Evolutionary conservation across 1,140 invertebrate genomes (phyloP), one percentile per base, ranked within the genome.

Genomic region (Acromyrmex echinatior): DNA sequence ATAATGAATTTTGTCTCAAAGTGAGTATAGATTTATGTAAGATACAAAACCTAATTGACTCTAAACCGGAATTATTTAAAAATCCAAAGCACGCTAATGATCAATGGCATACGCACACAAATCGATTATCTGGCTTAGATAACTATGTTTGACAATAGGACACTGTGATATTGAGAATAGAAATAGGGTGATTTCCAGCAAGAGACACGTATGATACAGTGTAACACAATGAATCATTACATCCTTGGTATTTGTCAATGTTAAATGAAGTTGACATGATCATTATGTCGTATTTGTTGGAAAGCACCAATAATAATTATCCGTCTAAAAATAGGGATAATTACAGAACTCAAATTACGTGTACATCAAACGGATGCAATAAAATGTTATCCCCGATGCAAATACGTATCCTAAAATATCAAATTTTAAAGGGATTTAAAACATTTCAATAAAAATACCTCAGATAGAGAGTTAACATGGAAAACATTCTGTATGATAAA

Each of bases 21-120:
- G 92, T 95, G 28, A 95, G 94, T 66, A 94, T 95, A 53, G 94
- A 95, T 87, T 87, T 95, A 14, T 88, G 89, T 6, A 94, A 93
- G 86, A 93, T 95, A 76, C 86, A 89, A 56, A 85, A 73, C 16
- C 85, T 95, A 0, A 85, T 95, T 0, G 87, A 86, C 21, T 84
- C 76, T 21, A 93, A 92, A n/a, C 91, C 92, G 7, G 82, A 91
- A 78, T 87, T 94, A 21, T 92, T 94, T 85, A 65, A 84, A n/a
- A 93, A 58, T 78, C 71, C 73, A 76, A 62, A 78, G 35, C 14
- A 74, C 0, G 21, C n/a, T 51, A n/a, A 80, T 21, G 16, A 51
- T 70, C 66, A 65, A 1, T 12, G 5, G 21, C 62, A 21, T 89
- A 60, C 68, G 56, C 28, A 21, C 10, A 49, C 12, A 10, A 56